Evolutionary conservation across 2,113 vertebrate species (phyloP).

Genomic region (Hemiscyllium ocellatum): DNA sequence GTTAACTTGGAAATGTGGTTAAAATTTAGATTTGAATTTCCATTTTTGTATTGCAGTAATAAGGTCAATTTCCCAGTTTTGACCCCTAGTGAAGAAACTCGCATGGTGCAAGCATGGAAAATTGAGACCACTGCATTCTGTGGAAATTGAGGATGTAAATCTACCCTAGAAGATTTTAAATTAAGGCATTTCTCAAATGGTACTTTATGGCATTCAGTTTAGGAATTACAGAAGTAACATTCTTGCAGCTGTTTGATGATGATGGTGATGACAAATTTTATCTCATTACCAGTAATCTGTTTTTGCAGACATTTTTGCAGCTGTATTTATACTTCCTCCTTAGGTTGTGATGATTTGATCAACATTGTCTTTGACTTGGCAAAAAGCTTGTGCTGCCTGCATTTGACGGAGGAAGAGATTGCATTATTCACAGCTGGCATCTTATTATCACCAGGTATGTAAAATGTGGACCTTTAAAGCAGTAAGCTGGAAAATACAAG

Average conservation of each 20-base stretch:
- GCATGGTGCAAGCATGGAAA: background rate
- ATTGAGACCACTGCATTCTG: background rate
- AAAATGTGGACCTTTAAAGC: background rate
- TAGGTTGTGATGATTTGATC: conserved; percentile 81
- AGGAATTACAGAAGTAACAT: background rate
- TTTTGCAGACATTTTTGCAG: background rate
- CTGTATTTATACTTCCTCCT: background rate
- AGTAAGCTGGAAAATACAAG: background rate
- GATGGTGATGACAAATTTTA: background rate
- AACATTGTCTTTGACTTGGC: conserved; percentile 71
- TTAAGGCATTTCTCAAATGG: background rate
- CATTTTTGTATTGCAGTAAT: background rate
- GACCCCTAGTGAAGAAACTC: background rate
- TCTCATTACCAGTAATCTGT: background rate
- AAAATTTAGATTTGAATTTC: background rate
- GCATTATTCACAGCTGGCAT: conserved; percentile 76
- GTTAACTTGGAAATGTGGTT: background rate
- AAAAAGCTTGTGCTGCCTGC: conserved; percentile 68
- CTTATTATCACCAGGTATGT: conserved; percentile 73
- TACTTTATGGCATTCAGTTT: background rate
- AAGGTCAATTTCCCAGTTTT: background rate
- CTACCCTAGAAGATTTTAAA: background rate
- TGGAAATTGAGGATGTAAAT: background rate
- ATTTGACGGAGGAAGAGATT: conserved; percentile 77
- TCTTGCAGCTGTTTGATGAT: background rate